Evolutionary conservation across 2,888 invertebrate species (phyloP).

Genomic region (Agrotis exclamationis): DNA sequence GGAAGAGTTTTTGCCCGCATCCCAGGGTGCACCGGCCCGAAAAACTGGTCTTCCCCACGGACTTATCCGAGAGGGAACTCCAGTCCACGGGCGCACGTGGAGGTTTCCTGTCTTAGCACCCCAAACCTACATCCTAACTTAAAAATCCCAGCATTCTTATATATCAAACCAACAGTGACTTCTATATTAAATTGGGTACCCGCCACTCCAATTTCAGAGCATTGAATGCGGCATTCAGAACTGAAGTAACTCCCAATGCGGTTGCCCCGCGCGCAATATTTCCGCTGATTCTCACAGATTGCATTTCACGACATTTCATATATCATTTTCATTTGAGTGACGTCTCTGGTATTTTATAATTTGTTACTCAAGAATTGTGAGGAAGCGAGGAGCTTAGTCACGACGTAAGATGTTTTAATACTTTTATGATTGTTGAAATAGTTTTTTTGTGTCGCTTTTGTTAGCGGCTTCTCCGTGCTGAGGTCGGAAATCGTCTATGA

Average conservation of each 20-base stretch:
- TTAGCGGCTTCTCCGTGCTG: neutral
- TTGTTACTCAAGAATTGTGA: constrained; percentile 58
- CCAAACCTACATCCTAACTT: neutral
- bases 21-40: no score
- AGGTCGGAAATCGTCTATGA: no score
- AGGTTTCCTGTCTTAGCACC: no score
- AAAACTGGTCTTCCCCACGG: no score
- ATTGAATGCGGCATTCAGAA: constrained; percentile 50
- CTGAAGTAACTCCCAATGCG: constrained; percentile 54
- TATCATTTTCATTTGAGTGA: constrained; percentile 75
- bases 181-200: constrained; percentile 18
- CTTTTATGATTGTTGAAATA: neutral
- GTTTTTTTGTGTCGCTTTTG: neutral
- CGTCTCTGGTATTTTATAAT: constrained; percentile 68
- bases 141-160: neutral
- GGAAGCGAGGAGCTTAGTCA: constrained; percentile 23
- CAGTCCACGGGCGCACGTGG: no score
- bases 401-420: constrained; percentile 21
- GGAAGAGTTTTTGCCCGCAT: no score
- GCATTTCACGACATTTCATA: constrained; percentile 81
- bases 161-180: neutral
- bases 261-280: constrained; percentile 74
- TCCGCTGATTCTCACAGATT: constrained; percentile 80
- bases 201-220: constrained; percentile 18
- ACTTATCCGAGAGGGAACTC: no score